Evolutionary conservation across 2,113 vertebrate species (phyloP).

Genomic region (Athene cunicularia): DNA sequence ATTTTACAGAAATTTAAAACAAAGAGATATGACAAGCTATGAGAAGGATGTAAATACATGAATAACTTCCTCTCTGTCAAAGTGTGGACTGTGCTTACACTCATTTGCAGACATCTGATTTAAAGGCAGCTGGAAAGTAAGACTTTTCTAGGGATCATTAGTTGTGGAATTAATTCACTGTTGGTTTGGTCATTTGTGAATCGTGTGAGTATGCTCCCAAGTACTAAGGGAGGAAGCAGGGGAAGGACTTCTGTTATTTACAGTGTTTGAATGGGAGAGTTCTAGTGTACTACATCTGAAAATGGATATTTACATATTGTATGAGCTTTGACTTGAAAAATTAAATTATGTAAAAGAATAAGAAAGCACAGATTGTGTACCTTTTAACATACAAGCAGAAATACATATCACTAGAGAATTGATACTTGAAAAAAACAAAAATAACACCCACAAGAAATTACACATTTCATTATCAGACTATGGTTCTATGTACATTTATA

Average conservation of each 20-base stretch:
- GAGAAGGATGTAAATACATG: not conserved
- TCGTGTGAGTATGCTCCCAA: not conserved
- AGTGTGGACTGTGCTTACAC: not conserved
- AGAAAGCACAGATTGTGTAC: not conserved
- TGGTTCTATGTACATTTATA: not conserved
- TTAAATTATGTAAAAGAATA: fast-evolving
- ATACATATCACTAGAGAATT: not conserved
- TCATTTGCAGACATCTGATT: not conserved
- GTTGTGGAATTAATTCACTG: not conserved
- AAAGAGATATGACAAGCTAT: not conserved
- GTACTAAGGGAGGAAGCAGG: not conserved
- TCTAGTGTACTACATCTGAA: not conserved
- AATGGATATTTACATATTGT: not conserved
- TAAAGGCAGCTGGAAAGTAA: not conserved
- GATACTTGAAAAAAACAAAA: not conserved
- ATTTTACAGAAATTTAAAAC: not conserved
- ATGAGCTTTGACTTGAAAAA: not conserved
- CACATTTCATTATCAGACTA: not conserved
- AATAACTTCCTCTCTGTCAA: not conserved
- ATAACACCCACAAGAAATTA: not conserved
- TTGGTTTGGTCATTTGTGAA: not conserved
- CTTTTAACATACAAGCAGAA: not conserved
- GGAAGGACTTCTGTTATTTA: not conserved
- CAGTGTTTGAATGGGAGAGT: not conserved
- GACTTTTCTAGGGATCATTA: not conserved